Base-by-base conservation (phyloP, 1,140 invertebrate genomes). In the Papilio polytes region DNA sequence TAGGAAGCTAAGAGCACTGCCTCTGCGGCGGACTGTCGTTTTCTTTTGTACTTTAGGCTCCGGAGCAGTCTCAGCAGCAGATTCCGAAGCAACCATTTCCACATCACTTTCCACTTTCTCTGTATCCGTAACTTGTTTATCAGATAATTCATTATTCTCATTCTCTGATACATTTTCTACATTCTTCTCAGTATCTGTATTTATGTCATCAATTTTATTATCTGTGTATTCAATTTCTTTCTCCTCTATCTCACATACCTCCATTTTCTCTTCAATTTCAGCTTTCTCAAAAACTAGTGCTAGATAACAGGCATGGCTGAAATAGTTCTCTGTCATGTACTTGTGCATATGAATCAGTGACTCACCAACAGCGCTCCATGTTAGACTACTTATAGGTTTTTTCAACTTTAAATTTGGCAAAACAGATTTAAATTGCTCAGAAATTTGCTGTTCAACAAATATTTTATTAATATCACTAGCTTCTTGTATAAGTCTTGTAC, bases 301-400 rank as follows among this genome's bases (percentile, higher is more conserved):
- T 73, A 95, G 80, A 63, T 88, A 85, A 84, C 92, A 94, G 18
- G 94, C 95, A 88, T 95, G 94, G 85, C 94, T 88, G 87, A 90
- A 89, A 89, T 92, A 90, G 82, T 97, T 96, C 56, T 97, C 96
- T 31, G 93, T 91, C 74, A 97, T 96, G 86, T 96, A 96, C 51
- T 96, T 95, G 89, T 97, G 97, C 94, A 97, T 96, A 81, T 96
- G 95, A 2, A 97, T 91, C 48, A 98, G 86, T 86, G 96, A 96
- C 84, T 96, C 96, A 51, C 97, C 97, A 31, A 98, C 91, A 83
- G 96, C 94, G 53, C 96, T 87, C 97, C 97, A 98, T 36, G 96
- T 96, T 81, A 95, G 95, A n/a, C 95, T 95, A 70, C 91, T 92
- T 76, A 97, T 93, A 31, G 96, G 95, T 87, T 96, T 96, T 56